phyloP scores from a whole-genome alignment of 2,797 vertebrate species.

The Tarsius wallacei region DNA sequence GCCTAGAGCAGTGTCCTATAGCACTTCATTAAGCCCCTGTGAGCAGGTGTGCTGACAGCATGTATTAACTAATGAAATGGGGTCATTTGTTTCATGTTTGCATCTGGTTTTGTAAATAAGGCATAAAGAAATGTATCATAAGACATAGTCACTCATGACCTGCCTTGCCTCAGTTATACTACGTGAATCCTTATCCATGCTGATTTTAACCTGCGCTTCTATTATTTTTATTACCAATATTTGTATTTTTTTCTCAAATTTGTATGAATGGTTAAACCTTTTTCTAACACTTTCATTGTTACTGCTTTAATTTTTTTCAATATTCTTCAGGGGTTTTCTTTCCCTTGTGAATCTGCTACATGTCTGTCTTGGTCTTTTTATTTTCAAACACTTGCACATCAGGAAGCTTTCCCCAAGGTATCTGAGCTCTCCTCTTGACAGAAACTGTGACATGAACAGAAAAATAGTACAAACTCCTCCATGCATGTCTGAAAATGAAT shows the following conservation, averaged over 20 bases:
- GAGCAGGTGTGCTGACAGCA: not conserved
- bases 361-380: constrained; percentile 67
- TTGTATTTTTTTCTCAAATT: not conserved
- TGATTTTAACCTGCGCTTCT: not conserved
- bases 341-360: constrained; percentile 26
- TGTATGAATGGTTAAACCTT: not conserved
- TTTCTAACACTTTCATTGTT: not conserved
- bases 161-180: not conserved
- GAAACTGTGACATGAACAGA: constrained; percentile 66
- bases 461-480: constrained; percentile 67
- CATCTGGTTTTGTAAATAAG: not conserved
- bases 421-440: constrained; percentile 68
- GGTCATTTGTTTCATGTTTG: not conserved
- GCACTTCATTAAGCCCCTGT: not conserved
- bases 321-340: constrained; percentile 41
- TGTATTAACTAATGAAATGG: not conserved
- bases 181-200: not conserved
- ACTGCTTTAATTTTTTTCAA: constrained; percentile 48
- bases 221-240: not conserved
- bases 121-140: not conserved
- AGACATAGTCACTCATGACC: not conserved
- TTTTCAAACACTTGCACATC: constrained; percentile 63
- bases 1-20: not conserved
- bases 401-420: constrained; percentile 64
- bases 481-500: constrained; percentile 79